Conservation (phyloP, 1,140 invertebrate genomes). For the Lasaia peninsularis region DNA sequence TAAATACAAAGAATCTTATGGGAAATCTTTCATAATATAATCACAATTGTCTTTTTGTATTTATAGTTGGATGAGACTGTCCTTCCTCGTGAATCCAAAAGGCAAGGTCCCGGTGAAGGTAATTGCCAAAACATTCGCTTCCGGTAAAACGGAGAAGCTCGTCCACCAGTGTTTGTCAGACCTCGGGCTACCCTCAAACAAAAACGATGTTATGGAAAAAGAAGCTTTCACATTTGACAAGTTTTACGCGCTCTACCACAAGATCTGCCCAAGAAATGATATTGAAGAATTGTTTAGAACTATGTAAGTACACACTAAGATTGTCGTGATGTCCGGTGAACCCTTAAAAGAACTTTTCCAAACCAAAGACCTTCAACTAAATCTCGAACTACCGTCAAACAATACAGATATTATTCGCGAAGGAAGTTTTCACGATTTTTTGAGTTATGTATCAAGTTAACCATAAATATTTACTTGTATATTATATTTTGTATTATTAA, state of each 20-base stretch:
- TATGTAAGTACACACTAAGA: slow-evolving; percentile 97
- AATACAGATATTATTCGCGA: no score
- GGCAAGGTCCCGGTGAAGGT: slow-evolving; percentile 98
- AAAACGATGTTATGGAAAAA: slow-evolving; percentile 97
- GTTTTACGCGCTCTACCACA: slow-evolving; percentile 98
- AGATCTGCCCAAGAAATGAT: slow-evolving; percentile 99
- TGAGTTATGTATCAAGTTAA: no score
- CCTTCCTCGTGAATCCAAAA: slow-evolving; percentile 93
- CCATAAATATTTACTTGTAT: no score
- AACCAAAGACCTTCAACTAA: no score
- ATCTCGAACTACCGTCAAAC: no score
- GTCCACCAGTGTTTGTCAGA: slow-evolving; percentile 97
- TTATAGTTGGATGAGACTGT: slow-evolving; percentile 96
- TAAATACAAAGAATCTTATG: no score
- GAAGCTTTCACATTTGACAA: slow-evolving; percentile 98
- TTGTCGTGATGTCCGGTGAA: no score
- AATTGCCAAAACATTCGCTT: slow-evolving; percentile 97
- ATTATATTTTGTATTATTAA: no score
- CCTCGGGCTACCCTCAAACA: slow-evolving; percentile 95
- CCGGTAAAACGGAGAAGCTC: slow-evolving; percentile 97
- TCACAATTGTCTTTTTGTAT: slow-evolving; percentile 16
- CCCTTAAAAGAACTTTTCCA: no score
- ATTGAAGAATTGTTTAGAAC: slow-evolving; percentile 98
- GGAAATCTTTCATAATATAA: no score
- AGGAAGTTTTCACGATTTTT: no score